Evolutionary conservation across 2,888 invertebrate species (phyloP).

Genomic region (Heterodera filipjevi): DNA sequence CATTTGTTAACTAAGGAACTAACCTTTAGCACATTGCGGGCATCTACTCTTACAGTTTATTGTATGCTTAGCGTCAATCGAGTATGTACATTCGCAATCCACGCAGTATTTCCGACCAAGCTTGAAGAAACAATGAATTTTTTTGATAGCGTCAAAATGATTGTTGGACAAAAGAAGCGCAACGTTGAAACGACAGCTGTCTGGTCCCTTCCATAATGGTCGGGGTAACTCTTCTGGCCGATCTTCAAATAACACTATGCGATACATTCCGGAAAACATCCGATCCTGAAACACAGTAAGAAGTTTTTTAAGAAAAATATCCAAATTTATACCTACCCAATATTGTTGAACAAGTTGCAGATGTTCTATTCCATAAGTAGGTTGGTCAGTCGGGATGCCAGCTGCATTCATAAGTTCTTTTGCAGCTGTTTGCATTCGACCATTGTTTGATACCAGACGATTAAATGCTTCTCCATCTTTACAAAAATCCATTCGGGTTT

Average conservation of each 20-base stretch:
- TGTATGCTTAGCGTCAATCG: not conserved
- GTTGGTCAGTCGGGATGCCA: not conserved
- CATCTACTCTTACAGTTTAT: not conserved
- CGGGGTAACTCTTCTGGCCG: not conserved
- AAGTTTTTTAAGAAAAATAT: not conserved
- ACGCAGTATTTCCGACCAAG: not conserved
- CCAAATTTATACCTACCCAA: constrained; percentile 5
- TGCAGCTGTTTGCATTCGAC: not conserved
- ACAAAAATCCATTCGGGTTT: not conserved
- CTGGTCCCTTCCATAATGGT: not conserved
- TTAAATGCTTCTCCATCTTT: not conserved
- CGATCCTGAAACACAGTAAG: not conserved
- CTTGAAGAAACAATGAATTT: not conserved
- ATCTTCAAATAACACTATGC: not conserved
- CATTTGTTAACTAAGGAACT: not conserved
- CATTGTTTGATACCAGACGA: not conserved
- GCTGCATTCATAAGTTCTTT: not conserved
- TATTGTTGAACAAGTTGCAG: not conserved
- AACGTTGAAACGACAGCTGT: not conserved
- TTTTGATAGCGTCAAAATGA: not conserved
- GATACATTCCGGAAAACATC: not conserved
- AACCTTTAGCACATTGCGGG: not conserved
- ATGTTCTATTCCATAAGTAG: not conserved
- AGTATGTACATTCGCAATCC: not conserved
- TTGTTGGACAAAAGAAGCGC: not conserved